Evolutionary conservation across 1,140 invertebrate species (phyloP).

Genomic region (Condylostylus longicornis): DNA sequence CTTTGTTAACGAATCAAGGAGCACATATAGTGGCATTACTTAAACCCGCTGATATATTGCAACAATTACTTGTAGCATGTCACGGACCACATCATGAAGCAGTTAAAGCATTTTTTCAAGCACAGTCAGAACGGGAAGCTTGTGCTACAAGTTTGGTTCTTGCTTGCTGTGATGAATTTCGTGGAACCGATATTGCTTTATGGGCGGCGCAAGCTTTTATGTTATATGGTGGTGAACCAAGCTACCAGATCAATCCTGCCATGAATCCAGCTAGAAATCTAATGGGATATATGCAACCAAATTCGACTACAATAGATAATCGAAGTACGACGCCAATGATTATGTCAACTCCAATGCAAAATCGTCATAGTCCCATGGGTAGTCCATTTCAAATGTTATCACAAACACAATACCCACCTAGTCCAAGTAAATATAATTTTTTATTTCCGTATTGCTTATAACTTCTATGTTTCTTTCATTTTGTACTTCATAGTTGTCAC

Average conservation of each 20-base stretch:
- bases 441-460: not conserved
- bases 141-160: constrained; percentile 77
- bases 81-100: constrained; percentile 70
- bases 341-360: constrained; percentile 29
- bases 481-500: constrained; percentile 2
- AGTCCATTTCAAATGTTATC: constrained; percentile 5
- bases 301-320: not conserved
- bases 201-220: constrained; percentile 88
- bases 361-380: not conserved
- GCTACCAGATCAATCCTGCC: constrained; percentile 17
- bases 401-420: constrained; percentile 15
- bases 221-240: constrained; percentile 69
- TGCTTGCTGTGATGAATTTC: constrained; percentile 55
- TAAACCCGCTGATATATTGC: constrained; percentile 70
- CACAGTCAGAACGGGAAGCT: constrained; percentile 69
- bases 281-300: not conserved
- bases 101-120: constrained; percentile 71
- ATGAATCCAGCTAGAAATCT: constrained; percentile 14
- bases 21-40: constrained; percentile 70
- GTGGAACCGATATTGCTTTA: constrained; percentile 59
- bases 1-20: constrained; percentile 74
- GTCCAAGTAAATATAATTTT: constrained; percentile 18
- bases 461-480: not conserved
- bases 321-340: constrained; percentile 14
- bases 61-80: constrained; percentile 62